These are phyloP conservation scores for Eulemur rubriventer DNA, from an alignment of 2,797 vertebrate species.

Conservation along the genomic window DNA sequence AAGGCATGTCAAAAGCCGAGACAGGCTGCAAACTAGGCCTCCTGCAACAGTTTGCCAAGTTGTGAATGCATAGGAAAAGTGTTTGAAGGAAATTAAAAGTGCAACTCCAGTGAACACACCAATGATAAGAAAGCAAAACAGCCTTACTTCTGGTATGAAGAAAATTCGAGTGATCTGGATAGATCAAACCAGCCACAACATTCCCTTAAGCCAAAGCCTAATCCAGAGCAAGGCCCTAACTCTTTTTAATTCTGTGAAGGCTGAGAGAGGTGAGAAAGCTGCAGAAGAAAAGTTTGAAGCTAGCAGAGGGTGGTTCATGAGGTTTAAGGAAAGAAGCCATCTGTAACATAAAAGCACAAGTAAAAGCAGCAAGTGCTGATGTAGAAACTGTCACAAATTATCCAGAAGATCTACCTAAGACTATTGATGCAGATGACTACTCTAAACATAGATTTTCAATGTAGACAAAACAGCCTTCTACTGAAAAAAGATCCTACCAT, in stretches of 20 bases:
- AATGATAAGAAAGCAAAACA: neutral
- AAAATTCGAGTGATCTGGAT: neutral
- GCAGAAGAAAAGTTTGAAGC: neutral
- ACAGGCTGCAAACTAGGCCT: neutral
- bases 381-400: neutral
- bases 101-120: neutral
- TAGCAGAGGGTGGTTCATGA: neutral
- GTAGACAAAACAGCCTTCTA: neutral
- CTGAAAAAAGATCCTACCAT: neutral
- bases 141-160: neutral
- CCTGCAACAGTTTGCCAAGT: neutral
- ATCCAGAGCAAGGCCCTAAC: neutral
- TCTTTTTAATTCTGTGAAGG: neutral
- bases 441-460: neutral
- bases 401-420: neutral
- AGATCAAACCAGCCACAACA: neutral
- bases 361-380: neutral
- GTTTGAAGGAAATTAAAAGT: neutral
- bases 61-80: neutral
- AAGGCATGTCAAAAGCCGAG: neutral
- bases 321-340: neutral
- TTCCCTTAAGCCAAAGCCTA: neutral
- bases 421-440: neutral
- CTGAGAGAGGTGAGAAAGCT: neutral
- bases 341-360: neutral